Evolutionary conservation across 2,113 vertebrate species (phyloP).

Genomic region (Balaenoptera acutorostrata): DNA sequence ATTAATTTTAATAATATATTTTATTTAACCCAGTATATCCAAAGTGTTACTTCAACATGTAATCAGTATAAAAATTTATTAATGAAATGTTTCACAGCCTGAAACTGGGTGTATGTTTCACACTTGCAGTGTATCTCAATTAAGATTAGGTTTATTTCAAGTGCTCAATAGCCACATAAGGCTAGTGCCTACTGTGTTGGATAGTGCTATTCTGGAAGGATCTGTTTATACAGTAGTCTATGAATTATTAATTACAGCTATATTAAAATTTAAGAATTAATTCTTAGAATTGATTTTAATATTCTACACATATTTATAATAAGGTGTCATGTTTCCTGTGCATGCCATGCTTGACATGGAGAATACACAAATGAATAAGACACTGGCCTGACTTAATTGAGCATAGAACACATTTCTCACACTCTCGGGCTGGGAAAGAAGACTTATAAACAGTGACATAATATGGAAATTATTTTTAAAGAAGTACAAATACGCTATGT

Average conservation of each 20-base stretch:
- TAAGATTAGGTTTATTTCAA: not conserved
- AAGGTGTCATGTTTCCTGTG: not conserved
- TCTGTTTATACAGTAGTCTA: not conserved
- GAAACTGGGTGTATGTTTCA: not conserved
- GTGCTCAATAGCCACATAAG: not conserved
- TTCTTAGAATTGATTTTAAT: not conserved
- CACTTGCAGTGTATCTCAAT: not conserved
- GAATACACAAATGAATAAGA: not conserved
- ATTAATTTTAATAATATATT: not conserved
- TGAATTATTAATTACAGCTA: not conserved
- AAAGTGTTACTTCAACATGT: not conserved
- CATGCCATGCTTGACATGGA: not conserved
- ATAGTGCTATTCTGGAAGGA: not conserved
- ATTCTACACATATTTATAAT: not conserved
- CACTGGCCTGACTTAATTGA: not conserved
- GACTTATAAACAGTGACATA: not conserved
- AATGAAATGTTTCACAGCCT: not conserved
- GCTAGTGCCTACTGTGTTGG: not conserved
- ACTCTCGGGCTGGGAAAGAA: not conserved
- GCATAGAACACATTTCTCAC: not conserved
- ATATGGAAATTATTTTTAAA: not conserved
- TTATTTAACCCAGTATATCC: not conserved
- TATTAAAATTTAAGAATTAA: not conserved
- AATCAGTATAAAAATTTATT: constrained; percentile 8
- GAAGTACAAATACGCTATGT: not conserved